Evolutionary conservation across 1,140 invertebrate genomes (phyloP).

Genomic region (Glossosoma conforme): DNA sequence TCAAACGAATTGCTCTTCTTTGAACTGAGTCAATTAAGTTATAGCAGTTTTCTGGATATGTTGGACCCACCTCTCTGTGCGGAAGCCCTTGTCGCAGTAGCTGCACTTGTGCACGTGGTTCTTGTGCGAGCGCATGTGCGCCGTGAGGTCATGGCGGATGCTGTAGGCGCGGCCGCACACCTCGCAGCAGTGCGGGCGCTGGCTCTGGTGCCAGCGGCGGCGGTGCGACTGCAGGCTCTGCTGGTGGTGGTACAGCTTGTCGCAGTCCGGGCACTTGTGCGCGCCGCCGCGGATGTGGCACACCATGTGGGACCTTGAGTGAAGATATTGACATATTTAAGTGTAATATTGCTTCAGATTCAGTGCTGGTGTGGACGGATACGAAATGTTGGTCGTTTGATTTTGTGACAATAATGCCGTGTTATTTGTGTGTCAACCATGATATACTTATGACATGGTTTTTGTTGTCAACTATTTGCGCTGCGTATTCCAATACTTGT

Average conservation of each 20-base stretch:
- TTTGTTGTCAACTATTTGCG: too few relatives aligned
- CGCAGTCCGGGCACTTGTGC: constrained; percentile 24
- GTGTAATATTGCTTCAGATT: too few relatives aligned
- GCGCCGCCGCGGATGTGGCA: constrained; percentile 19
- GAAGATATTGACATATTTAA: too few relatives aligned
- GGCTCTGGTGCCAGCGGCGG: constrained; percentile 35
- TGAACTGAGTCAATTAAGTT: too few relatives aligned
- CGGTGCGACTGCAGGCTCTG: constrained; percentile 26
- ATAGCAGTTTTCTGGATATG: too few relatives aligned
- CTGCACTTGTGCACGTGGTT: constrained; percentile 14
- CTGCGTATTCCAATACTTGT: too few relatives aligned
- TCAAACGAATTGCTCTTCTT: too few relatives aligned
- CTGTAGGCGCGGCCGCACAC: constrained; percentile 41
- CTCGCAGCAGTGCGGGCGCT: constrained; percentile 46
- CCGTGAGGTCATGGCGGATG: constrained; percentile 27
- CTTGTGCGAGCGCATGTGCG: constrained; percentile 24
- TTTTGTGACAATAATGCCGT: too few relatives aligned
- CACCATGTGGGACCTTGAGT: constrained; percentile 21
- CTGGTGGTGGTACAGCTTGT: constrained; percentile 27
- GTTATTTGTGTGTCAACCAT: too few relatives aligned
- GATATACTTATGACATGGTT: too few relatives aligned
- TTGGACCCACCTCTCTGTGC: constrained; percentile 20
- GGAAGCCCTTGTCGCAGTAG: constrained; percentile 26
- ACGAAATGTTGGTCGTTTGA: too few relatives aligned
- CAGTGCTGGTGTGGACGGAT: too few relatives aligned